Percentiles rank a stretch among this genome's conserved stretches.
These are phyloP conservation scores for Rhineura floridana DNA, from an alignment of 2,113 vertebrate genomes.

Conservation along the genomic window DNA sequence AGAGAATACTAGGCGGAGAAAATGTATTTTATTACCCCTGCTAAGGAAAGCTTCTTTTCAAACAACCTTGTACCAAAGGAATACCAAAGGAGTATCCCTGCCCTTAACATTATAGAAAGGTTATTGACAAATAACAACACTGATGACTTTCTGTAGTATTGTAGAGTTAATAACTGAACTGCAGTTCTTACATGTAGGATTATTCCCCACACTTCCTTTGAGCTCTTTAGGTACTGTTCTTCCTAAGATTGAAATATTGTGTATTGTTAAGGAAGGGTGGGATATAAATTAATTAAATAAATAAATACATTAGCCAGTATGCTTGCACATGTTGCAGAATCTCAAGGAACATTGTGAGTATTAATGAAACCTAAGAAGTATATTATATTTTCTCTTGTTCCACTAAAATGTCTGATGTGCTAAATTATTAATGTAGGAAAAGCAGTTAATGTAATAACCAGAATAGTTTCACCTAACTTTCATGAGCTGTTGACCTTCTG, in stretches of 20 bases:
- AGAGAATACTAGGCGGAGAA: neutral
- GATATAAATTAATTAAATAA: too few relatives aligned
- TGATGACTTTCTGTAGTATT: neutral
- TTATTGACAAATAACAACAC: too few relatives aligned
- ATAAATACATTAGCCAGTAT: neutral
- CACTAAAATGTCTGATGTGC: neutral
- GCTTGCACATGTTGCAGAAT: neutral
- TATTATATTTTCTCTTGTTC: neutral
- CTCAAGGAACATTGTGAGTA: neutral
- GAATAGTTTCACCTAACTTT: neutral
- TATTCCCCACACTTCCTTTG: neutral
- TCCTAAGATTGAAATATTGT: neutral
- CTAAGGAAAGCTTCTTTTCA: too few relatives aligned
- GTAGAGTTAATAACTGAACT: neutral
- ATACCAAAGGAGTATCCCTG: neutral
- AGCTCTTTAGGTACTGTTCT: neutral
- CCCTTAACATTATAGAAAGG: neutral
- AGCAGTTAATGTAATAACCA: neutral
- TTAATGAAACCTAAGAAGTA: neutral
- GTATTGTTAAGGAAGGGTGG: too few relatives aligned
- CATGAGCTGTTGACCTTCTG: neutral
- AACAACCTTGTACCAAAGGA: too few relatives aligned
- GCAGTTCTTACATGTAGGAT: too few relatives aligned
- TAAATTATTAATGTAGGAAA: neutral
- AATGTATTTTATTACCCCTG: too few relatives aligned